phyloP scores from a whole-genome alignment of 2,888 invertebrate species.

The Abrostola triplasia region DNA sequence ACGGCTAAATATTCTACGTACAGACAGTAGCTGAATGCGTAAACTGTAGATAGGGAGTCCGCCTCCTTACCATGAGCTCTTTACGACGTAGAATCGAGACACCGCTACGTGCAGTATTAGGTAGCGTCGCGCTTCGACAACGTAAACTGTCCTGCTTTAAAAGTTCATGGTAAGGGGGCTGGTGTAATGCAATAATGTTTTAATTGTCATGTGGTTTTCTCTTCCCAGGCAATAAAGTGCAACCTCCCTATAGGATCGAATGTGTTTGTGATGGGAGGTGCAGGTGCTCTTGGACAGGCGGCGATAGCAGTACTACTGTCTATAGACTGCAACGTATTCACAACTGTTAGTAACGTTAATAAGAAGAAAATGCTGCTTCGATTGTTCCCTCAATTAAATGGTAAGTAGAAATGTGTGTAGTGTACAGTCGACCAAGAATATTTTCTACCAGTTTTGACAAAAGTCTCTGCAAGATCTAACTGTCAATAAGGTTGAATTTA shows the following conservation, averaged over 20 bases:
- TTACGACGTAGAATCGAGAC: no score
- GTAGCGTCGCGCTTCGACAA: no score
- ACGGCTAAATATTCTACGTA: conserved; percentile 15
- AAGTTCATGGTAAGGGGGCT: no score
- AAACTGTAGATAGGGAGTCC: conserved; percentile 15
- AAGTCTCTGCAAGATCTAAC: no score
- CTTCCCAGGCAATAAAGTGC: conserved; percentile 55
- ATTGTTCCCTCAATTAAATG: conserved; percentile 67
- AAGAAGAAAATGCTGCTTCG: conserved; percentile 65
- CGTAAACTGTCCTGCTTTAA: no score
- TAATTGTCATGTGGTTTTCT: not conserved
- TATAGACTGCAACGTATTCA: conserved; percentile 62
- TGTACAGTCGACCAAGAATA: no score
- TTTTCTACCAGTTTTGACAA: no score
- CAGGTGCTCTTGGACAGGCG: conserved; percentile 72
- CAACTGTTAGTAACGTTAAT: conserved; percentile 61
- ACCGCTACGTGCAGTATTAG: no score
- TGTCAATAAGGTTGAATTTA: no score
- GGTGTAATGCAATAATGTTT: no score
- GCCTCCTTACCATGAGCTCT: no score
- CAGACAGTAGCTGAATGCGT: conserved; percentile 16
- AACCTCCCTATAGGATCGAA: conserved; percentile 40
- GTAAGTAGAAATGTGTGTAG: no score
- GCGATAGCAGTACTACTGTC: conserved; percentile 66
- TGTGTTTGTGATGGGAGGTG: conserved; percentile 67